Evolutionary conservation across 92 coral and sea anemone species (phyloP).

Genomic region (Porites divaricata): DNA sequence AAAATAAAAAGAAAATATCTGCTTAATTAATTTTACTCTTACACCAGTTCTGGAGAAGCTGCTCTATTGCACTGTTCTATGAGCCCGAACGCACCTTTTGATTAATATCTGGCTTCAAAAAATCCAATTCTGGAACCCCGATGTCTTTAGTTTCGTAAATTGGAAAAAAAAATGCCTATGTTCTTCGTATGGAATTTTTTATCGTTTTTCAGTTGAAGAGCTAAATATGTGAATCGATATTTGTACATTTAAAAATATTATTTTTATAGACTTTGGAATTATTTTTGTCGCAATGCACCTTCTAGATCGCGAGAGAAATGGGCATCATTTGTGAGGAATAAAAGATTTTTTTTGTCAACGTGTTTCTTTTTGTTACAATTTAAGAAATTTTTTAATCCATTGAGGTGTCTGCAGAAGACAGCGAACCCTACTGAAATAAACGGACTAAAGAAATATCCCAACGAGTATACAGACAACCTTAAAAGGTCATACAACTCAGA

Average conservation of each 20-base stretch:
- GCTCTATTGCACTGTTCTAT: not conserved
- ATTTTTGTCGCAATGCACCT: not conserved
- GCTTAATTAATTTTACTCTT: not conserved
- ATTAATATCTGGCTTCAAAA: too few relatives aligned
- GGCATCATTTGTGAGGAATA: constrained; percentile 6
- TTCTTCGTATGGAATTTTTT: not conserved
- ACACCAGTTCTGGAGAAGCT: not conserved
- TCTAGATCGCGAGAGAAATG: not conserved
- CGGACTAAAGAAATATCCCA: too few relatives aligned
- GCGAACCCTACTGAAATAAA: too few relatives aligned
- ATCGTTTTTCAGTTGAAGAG: not conserved
- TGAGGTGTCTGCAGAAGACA: too few relatives aligned
- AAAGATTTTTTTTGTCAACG: not conserved
- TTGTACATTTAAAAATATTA: not conserved
- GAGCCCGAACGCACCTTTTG: too few relatives aligned
- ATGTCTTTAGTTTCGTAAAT: too few relatives aligned
- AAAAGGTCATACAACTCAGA: too few relatives aligned
- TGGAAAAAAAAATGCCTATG: not conserved
- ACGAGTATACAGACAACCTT: too few relatives aligned
- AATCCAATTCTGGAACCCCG: too few relatives aligned
- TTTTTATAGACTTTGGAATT: not conserved
- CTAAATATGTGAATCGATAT: not conserved
- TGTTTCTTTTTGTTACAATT: too few relatives aligned
- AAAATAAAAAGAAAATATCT: constrained; percentile 5
- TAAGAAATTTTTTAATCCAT: too few relatives aligned